phyloP scores from a whole-genome alignment of 1,140 invertebrate genomes.

The Zaprionus vittiger region DNA sequence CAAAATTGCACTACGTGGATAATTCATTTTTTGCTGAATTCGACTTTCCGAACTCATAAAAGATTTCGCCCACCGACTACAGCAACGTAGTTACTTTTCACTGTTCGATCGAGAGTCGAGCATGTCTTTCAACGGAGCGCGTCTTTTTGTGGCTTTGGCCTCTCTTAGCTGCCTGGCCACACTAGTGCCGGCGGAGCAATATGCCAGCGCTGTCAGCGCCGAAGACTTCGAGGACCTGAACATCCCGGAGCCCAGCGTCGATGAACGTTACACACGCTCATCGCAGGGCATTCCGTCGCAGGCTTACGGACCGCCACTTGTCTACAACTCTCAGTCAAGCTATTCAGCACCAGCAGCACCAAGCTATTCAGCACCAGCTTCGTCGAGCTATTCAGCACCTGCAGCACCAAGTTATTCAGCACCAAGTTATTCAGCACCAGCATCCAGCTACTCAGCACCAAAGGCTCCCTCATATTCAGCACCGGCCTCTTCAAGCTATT shows the following conservation, averaged over 20 bases:
- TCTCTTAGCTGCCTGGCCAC: slow-evolving; percentile 46
- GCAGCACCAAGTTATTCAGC: slow-evolving; percentile 28
- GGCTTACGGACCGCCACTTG: slow-evolving; percentile 56
- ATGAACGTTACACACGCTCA: slow-evolving; percentile 44
- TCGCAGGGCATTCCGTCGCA: slow-evolving; percentile 40
- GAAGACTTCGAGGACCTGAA: slow-evolving; percentile 47
- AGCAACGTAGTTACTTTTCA: slow-evolving; percentile 33
- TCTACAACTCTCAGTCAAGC: slow-evolving; percentile 55
- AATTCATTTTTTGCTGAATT: slow-evolving; percentile 58
- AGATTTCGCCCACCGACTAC: slow-evolving; percentile 12
- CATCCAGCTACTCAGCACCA: slow-evolving; percentile 17
- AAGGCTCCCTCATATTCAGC: slow-evolving; percentile 21
- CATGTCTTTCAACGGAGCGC: slow-evolving; percentile 44
- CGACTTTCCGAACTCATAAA: slow-evolving; percentile 51
- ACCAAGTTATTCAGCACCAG: slow-evolving; percentile 33
- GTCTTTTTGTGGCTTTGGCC: slow-evolving; percentile 39
- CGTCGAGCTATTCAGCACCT: slow-evolving; percentile 20
- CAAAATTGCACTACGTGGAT: slow-evolving; percentile 35
- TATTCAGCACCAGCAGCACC: slow-evolving; percentile 23
- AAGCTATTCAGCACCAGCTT: slow-evolving; percentile 31
- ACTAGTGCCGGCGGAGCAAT: background rate
- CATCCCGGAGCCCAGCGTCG: slow-evolving; percentile 35
- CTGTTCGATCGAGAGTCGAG: slow-evolving; percentile 24
- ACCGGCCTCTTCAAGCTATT: slow-evolving; percentile 22
- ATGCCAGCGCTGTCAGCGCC: slow-evolving; percentile 1